A percentile compares a stretch with the other conserved stretches of the same genome.
Conservation (phyloP, 2,888 invertebrate genomes). For the Perizoma flavofasciatum region DNA sequence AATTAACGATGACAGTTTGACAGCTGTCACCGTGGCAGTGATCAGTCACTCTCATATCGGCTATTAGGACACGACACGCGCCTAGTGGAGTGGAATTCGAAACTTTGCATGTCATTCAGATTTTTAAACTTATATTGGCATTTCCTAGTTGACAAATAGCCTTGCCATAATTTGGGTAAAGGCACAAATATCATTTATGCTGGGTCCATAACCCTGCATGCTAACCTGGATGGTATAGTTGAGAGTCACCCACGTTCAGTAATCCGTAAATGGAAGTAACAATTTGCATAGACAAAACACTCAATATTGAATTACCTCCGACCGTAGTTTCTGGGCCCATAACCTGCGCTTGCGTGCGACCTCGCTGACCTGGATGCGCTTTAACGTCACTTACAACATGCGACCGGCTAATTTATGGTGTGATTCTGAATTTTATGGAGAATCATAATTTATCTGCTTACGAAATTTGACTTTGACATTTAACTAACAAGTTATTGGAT, state of each 20-base stretch:
- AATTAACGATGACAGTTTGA: constrained; percentile 43
- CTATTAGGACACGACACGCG: constrained; percentile 20
- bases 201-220: too few relatives aligned
- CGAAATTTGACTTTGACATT: background rate
- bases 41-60: constrained; percentile 40
- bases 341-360: constrained; percentile 24
- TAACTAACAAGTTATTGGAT: too few relatives aligned
- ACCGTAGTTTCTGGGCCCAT: constrained; percentile 7
- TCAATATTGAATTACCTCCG: background rate
- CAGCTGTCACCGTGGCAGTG: constrained; percentile 43
- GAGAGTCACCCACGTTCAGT: too few relatives aligned
- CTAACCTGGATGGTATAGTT: too few relatives aligned
- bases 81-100: constrained; percentile 4
- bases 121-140: background rate
- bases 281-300: background rate
- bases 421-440: constrained; percentile 14
- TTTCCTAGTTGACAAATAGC: background rate
- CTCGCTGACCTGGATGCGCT: constrained; percentile 27
- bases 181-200: too few relatives aligned
- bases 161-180: background rate
- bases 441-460: constrained; percentile 5
- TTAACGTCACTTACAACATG: constrained; percentile 20
- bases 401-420: constrained; percentile 18
- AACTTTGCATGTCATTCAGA: background rate
- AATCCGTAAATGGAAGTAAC: background rate